These are phyloP conservation scores for Eurois occulta DNA, from an alignment of 2,888 invertebrate species.

Conservation along the genomic window DNA sequence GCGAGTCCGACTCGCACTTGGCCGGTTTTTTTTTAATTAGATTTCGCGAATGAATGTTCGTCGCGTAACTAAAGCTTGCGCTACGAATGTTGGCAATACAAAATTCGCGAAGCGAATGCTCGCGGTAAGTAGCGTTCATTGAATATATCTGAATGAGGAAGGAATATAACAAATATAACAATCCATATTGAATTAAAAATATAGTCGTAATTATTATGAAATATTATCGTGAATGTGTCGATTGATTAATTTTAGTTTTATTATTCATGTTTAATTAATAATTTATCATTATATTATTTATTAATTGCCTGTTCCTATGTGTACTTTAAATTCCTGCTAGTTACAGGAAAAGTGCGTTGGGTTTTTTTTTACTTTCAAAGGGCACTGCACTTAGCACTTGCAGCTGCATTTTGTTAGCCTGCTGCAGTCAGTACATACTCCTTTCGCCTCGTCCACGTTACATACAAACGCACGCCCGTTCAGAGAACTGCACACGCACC, in stretches of 20 bases:
- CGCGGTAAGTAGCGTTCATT: not conserved
- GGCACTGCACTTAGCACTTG: not conserved
- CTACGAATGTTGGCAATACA: not conserved
- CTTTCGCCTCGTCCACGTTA: not conserved
- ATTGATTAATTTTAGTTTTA: slow-evolving; percentile 11
- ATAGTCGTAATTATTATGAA: no score
- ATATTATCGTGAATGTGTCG: not conserved
- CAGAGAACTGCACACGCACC: not conserved
- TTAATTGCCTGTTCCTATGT: not conserved
- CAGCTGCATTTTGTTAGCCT: not conserved
- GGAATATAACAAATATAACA: not conserved
- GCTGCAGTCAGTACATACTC: not conserved
- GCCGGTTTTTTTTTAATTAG: not conserved
- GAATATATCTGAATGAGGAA: slow-evolving; percentile 7
- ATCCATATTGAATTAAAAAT: slow-evolving; percentile 6
- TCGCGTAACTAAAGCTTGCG: not conserved
- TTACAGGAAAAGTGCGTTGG: not conserved
- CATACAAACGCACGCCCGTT: not conserved
- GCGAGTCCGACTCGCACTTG: no score
- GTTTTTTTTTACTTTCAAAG: not conserved
- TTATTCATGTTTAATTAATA: slow-evolving; percentile 1
- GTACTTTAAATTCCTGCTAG: not conserved
- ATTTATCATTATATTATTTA: not conserved
- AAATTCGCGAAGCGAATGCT: not conserved
- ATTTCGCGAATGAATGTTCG: not conserved